Percentiles rank a stretch among this genome's conserved stretches.
phyloP scores from a whole-genome alignment of 2,888 invertebrate species.

The Bimastos eiseni region DNA sequence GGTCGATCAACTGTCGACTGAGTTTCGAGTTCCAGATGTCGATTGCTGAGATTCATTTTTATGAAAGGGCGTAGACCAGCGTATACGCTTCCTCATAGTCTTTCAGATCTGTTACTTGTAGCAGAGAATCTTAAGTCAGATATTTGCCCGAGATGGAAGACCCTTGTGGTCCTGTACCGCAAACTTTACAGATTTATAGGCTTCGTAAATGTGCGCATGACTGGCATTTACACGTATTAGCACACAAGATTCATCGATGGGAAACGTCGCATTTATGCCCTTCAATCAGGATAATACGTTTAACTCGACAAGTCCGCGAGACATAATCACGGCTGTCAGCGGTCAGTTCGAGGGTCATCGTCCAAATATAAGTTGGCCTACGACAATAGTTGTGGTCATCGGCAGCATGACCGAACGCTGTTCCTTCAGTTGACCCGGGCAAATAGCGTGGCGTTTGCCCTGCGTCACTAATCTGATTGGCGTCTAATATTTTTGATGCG shows the following conservation, averaged over 20 bases:
- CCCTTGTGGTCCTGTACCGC: background rate
- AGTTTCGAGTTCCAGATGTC: background rate
- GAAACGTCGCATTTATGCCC: background rate
- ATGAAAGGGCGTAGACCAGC: background rate
- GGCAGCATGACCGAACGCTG: background rate
- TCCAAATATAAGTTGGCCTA: background rate
- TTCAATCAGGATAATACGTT: constrained; percentile 6
- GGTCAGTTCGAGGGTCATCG: background rate
- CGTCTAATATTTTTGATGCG: constrained; percentile 19
- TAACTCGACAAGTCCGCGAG: background rate
- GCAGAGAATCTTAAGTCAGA: background rate
- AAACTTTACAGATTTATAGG: background rate
- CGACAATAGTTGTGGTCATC: background rate
- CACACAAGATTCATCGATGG: background rate
- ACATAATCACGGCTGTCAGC: constrained; percentile 8
- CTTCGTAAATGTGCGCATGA: background rate
- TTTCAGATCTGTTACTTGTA: background rate
- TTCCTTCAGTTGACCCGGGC: background rate
- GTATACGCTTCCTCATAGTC: background rate
- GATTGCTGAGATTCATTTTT: background rate
- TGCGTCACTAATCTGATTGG: background rate
- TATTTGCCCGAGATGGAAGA: background rate
- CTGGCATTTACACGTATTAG: too few species aligned
- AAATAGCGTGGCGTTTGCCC: constrained; percentile 1
- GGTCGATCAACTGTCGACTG: background rate